Percentiles rank a stretch among this genome's conserved stretches.
Conservation (phyloP, 1,140 invertebrate species). For the Sesamia nonagrioides region DNA sequence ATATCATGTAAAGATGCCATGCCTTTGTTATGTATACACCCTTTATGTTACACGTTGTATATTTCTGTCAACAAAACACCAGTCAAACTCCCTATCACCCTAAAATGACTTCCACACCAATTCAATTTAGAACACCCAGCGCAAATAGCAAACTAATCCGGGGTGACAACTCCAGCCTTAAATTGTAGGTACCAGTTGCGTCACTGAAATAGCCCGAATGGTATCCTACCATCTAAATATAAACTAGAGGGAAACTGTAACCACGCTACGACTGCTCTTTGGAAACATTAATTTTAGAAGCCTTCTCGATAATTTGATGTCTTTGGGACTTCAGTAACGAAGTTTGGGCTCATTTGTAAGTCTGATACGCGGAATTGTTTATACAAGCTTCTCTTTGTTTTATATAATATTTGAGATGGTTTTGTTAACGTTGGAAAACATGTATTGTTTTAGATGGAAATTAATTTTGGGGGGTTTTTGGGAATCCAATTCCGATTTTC, state of each 20-base stretch:
- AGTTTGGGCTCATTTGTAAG: constrained; percentile 20
- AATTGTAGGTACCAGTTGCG: constrained; percentile 6
- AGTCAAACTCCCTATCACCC: background rate
- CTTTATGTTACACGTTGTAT: too few relatives aligned
- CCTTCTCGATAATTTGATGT: constrained; percentile 27
- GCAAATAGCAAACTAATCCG: background rate
- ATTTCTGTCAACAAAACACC: background rate
- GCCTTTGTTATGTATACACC: too few relatives aligned
- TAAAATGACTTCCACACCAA: background rate
- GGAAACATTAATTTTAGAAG: constrained; percentile 29
- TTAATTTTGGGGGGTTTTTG: background rate
- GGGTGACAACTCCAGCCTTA: background rate
- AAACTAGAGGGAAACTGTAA: constrained; percentile 3
- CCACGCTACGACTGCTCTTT: background rate
- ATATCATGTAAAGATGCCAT: too few relatives aligned
- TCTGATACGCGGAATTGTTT: constrained; percentile 3
- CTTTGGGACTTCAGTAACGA: constrained; percentile 20
- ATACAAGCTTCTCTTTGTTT: background rate
- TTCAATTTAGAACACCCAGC: background rate
- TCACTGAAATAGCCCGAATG: background rate
- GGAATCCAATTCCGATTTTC: background rate
- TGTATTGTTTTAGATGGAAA: background rate
- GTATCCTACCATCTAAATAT: background rate
- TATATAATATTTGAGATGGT: background rate
- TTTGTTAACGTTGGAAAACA: background rate